Conservation (phyloP, 2,113 vertebrate genomes). For the Brachirus orientalis region DNA sequence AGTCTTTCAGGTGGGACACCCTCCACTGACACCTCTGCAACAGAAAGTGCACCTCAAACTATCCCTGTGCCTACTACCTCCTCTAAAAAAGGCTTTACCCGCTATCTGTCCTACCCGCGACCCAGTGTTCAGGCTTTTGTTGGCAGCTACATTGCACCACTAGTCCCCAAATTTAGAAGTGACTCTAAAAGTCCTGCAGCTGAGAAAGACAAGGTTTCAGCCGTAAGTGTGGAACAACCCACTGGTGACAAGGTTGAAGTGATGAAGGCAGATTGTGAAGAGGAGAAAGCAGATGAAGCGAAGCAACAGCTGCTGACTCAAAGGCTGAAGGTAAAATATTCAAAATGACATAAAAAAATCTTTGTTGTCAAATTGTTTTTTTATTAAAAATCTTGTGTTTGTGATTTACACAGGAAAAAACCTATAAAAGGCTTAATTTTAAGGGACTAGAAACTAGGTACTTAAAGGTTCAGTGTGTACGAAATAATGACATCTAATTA, state of each 20-base stretch:
- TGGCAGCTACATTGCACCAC: conserved; percentile 90
- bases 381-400: background rate
- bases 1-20: background rate
- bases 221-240: conserved; percentile 47
- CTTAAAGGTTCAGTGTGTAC: too few species aligned
- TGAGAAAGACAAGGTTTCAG: conserved; percentile 57
- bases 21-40: conserved; percentile 10
- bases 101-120: conserved; percentile 89
- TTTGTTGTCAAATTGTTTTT: background rate
- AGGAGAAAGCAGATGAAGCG: conserved; percentile 78
- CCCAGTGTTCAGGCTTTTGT: conserved; percentile 95
- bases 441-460: too few species aligned
- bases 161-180: conserved; percentile 89
- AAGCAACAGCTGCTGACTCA: conserved; percentile 84
- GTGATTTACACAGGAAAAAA: too few species aligned
- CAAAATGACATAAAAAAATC: background rate
- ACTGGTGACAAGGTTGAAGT: conserved; percentile 7
- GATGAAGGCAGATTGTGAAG: conserved; percentile 55
- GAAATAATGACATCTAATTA: too few species aligned
- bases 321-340: conserved; percentile 88
- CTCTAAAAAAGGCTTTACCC: conserved; percentile 89
- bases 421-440: too few species aligned
- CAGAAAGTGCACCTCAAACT: conserved; percentile 11
- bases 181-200: conserved; percentile 80
- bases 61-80: conserved; percentile 63